These are phyloP conservation scores for Origma solitaria DNA, from an alignment of 2,113 vertebrate genomes.

Conservation along the genomic window DNA sequence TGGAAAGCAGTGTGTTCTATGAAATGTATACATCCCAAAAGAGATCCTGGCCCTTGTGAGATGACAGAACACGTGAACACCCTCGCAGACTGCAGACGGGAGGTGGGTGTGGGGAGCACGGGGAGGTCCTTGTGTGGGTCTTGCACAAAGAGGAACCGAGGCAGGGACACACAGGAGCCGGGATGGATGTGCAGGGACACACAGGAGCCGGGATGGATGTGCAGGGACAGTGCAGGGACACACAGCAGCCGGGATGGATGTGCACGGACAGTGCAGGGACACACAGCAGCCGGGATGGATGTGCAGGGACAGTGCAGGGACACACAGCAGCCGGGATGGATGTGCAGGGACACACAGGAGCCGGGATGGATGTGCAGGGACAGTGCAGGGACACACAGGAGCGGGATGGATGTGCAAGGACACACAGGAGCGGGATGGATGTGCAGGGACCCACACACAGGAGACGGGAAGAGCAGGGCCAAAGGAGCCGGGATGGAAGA, in stretches of 20 bases:
- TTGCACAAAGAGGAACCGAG: background rate
- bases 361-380: too few relatives aligned
- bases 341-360: background rate
- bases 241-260: background rate
- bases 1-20: fast-evolving
- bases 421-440: background rate
- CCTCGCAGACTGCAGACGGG: background rate
- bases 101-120: background rate
- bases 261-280: too few relatives aligned
- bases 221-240: background rate
- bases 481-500: background rate
- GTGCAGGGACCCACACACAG: background rate
- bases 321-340: background rate
- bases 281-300: background rate
- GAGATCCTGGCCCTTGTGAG: background rate
- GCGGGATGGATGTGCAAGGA: background rate
- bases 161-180: background rate
- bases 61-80: background rate
- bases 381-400: background rate
- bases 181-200: background rate
- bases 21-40: background rate
- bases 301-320: too few relatives aligned
- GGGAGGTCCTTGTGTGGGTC: background rate
- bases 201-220: background rate
- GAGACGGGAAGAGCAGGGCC: background rate